phyloP scores from a whole-genome alignment of 2,888 invertebrate species.

The Lepidochrysops patricia region DNA sequence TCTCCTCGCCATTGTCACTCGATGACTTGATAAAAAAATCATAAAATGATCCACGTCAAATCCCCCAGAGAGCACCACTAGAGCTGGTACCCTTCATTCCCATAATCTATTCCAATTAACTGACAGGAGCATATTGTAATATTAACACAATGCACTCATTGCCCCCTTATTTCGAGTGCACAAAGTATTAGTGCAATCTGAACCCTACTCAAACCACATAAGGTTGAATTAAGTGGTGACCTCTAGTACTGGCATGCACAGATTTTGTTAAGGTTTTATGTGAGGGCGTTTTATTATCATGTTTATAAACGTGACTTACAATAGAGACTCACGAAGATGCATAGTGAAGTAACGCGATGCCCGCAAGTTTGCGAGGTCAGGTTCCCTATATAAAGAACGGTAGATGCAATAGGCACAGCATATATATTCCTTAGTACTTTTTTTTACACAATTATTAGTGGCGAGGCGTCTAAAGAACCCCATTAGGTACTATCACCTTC shows the following conservation, averaged over 20 bases:
- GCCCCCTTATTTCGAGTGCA: constrained; percentile 38
- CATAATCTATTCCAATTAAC: constrained; percentile 76
- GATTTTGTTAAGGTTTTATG: constrained; percentile 41
- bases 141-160: constrained; percentile 64
- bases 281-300: constrained; percentile 25
- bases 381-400: too few species aligned
- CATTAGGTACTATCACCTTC: too few species aligned
- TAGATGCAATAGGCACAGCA: too few species aligned
- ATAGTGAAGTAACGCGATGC: neutral
- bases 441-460: too few species aligned
- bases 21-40: constrained; percentile 70
- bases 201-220: constrained; percentile 20
- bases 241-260: constrained; percentile 13
- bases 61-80: constrained; percentile 54
- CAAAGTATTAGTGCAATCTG: constrained; percentile 23
- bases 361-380: too few species aligned
- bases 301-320: constrained; percentile 34
- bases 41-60: constrained; percentile 42
- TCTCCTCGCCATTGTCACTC: constrained; percentile 54
- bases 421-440: too few species aligned
- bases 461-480: too few species aligned
- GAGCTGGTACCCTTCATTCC: constrained; percentile 62
- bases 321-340: constrained; percentile 11
- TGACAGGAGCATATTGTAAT: constrained; percentile 73
- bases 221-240: constrained; percentile 19